phyloP scores from a whole-genome alignment of 2,797 vertebrate species.

The Molossus molossus region DNA sequence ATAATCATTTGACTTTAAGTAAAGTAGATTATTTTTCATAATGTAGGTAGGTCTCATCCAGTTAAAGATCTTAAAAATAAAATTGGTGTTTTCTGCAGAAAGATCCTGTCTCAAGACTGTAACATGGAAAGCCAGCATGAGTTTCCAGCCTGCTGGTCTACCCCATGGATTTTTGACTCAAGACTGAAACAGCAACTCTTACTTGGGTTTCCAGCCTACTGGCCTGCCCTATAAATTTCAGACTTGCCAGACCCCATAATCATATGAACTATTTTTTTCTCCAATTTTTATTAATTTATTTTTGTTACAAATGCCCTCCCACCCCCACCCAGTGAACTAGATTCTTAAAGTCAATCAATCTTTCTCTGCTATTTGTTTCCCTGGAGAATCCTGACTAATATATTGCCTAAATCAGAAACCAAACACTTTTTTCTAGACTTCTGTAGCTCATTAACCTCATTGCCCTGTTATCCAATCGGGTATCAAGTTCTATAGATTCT shows the following conservation, averaged over 20 bases:
- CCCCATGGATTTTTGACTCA: too few relatives aligned
- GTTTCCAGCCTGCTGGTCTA: too few relatives aligned
- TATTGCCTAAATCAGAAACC: not conserved
- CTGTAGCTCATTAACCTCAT: not conserved
- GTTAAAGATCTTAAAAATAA: not conserved
- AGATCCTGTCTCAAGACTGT: not conserved
- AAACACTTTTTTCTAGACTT: not conserved
- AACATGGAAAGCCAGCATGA: not conserved
- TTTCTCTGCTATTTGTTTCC: not conserved
- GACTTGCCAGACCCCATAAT: too few relatives aligned
- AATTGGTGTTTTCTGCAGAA: not conserved
- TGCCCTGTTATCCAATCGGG: not conserved
- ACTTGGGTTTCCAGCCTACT: too few relatives aligned
- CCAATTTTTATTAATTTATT: too few relatives aligned
- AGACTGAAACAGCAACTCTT: too few relatives aligned
- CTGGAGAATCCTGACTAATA: too few relatives aligned
- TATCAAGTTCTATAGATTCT: not conserved
- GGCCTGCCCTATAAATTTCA: too few relatives aligned
- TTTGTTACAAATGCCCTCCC: too few relatives aligned
- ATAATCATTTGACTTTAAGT: too few relatives aligned
- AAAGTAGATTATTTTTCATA: too few relatives aligned
- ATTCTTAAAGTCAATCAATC: not conserved
- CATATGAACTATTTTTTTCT: too few relatives aligned
- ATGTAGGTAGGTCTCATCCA: not conserved
- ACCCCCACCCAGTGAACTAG: not conserved